Base-by-base conservation (phyloP, 2,797 vertebrate genomes). In the Hemitrygon akajei region DNA sequence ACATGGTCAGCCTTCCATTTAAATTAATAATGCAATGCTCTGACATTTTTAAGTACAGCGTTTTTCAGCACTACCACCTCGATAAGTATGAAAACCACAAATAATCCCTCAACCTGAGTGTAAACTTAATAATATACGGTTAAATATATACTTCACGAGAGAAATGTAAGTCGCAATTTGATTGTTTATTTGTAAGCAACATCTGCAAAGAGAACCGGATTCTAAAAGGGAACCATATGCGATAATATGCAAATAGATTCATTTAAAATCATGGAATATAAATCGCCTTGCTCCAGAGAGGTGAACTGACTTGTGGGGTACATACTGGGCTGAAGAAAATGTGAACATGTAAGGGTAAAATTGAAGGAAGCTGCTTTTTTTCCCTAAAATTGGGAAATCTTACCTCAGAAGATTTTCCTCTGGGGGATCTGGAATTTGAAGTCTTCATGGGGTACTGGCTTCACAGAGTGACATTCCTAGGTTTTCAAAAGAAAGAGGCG, bases 11-110 rank as follows among this genome's bases (percentile, higher is more conserved):
- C 71, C 69, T 92, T 92, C 5, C 37, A 92, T 73, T 5, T 1
- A 75, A 92, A 92, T 75, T 14, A 75, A 75, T 93, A 93, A 75
- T 75, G 69, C 14, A 93, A 76, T 30, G 73, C 25, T n/a, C 37
- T 93, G 91, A 40, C 71, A 92, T 75, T 73, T 75, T 66, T 22
- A 58, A 93, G 40, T 16, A 76, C 40, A n/a, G 25, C 12, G 75
- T 75, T 58, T 93, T 69, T 14, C 30, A 76, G 71, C 37, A 93
- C 71, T 30, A n/a, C 14, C 40, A 75, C 34, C 22, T 27, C 11
- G 86, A 40, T 91, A 18, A 37, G 34, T 73, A 69, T 11, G 76
- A 93, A 58, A 75, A 27, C 71, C 12, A 56, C 69, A 75, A 75
- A 93, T 16, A 47, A 37, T 37, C 60, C 7, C 86, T 37, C n/a